A percentile compares a stretch with the other conserved stretches of the same genome.
These are phyloP conservation scores for Yponomeuta cagnagella DNA, from an alignment of 2,888 invertebrate genomes.

Conservation along the genomic window DNA sequence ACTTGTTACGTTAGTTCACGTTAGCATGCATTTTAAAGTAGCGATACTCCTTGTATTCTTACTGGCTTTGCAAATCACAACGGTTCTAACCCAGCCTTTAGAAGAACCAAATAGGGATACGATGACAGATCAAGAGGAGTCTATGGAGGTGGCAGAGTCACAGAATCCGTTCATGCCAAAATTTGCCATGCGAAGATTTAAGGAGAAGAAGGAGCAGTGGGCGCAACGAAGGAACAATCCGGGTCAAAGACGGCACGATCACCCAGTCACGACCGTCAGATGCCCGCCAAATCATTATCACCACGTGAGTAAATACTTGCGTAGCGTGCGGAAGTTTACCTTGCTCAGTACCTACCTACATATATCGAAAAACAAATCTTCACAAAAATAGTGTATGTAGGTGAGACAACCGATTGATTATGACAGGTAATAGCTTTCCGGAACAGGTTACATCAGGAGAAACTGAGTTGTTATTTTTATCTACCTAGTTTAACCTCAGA, in stretches of 20 bases:
- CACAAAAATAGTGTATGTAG: not conserved
- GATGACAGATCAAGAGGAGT: constrained; percentile 31
- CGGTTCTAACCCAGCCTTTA: constrained; percentile 36
- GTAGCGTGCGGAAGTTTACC: not conserved
- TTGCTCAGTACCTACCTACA: not conserved
- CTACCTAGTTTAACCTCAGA: no score
- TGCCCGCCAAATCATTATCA: constrained; percentile 30
- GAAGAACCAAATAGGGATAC: constrained; percentile 27
- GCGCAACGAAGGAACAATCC: constrained; percentile 46
- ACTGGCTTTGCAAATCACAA: constrained; percentile 28
- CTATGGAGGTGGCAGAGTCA: constrained; percentile 59
- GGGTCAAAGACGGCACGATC: constrained; percentile 29
- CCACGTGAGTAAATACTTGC: constrained; percentile 16
- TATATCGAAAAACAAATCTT: no score
- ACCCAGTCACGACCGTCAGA: constrained; percentile 20
- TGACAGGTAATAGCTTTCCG: no score
- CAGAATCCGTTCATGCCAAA: constrained; percentile 61
- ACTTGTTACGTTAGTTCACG: not conserved
- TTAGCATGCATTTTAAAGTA: constrained; percentile 27
- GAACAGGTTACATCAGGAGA: no score
- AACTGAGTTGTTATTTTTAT: no score
- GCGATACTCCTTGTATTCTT: constrained; percentile 32
- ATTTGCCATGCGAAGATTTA: constrained; percentile 59
- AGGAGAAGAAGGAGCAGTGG: constrained; percentile 46
- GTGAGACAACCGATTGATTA: not conserved